Conservation (phyloP, 2,888 invertebrate genomes). For the Tridacna gigas region DNA sequence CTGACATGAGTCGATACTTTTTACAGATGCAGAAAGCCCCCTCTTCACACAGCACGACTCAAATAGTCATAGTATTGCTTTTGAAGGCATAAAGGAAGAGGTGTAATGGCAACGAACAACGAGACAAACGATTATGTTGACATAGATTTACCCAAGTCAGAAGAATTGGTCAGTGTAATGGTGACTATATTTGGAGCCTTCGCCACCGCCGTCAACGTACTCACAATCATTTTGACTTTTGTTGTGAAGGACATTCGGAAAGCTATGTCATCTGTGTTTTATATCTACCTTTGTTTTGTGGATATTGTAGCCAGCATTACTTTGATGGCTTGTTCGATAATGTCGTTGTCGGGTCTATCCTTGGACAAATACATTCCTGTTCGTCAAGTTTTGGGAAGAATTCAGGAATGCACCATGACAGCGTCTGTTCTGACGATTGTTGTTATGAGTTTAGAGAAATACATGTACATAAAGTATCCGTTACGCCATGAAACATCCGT, state of each 20-base stretch:
- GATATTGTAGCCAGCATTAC: background rate
- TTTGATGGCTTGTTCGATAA: background rate
- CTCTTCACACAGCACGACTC: too few relatives aligned
- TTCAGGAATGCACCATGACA: slow-evolving; percentile 2
- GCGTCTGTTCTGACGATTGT: background rate
- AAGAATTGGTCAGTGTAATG: background rate
- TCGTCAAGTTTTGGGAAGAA: background rate
- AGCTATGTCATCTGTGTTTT: background rate
- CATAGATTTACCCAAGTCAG: too few relatives aligned
- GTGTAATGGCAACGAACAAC: too few relatives aligned
- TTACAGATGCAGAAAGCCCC: too few relatives aligned
- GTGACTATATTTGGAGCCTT: background rate
- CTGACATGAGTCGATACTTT: too few relatives aligned
- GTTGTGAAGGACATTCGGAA: background rate
- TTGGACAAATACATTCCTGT: too few relatives aligned
- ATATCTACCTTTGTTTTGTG: background rate
- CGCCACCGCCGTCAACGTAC: background rate
- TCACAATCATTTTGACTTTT: background rate
- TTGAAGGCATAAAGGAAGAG: too few relatives aligned
- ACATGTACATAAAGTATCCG: slow-evolving; percentile 7
- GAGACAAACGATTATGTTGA: too few relatives aligned
- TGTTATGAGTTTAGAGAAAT: slow-evolving; percentile 11
- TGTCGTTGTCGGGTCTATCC: background rate
- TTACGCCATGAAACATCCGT: slow-evolving; percentile 11
- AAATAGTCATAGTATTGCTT: too few relatives aligned